Conservation (phyloP, 1,140 invertebrate species). For the Heliconius hewitsoni region DNA sequence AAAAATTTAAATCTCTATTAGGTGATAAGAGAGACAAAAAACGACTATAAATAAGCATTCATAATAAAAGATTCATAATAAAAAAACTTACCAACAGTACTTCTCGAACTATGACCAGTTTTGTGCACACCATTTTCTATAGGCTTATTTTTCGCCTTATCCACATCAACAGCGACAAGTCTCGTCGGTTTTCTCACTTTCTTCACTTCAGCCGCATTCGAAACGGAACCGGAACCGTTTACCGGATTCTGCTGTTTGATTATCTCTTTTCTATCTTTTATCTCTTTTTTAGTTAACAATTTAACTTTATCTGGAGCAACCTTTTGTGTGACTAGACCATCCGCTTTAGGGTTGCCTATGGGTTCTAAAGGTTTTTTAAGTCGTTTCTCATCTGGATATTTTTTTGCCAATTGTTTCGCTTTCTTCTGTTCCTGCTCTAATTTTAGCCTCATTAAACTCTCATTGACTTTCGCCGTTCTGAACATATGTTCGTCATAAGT, state of each 20-base stretch:
- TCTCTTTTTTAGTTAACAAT: conserved; percentile 73
- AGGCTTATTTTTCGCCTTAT: conserved; percentile 57
- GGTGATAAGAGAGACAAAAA: too few species aligned
- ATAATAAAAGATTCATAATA: background rate
- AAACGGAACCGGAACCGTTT: conserved; percentile 55
- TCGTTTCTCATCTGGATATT: conserved; percentile 58
- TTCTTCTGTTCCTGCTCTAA: conserved; percentile 71
- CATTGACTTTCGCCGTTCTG: conserved; percentile 81
- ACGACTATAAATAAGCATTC: too few species aligned
- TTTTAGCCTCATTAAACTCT: conserved; percentile 79
- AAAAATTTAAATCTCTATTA: too few species aligned
- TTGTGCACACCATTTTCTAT: conserved; percentile 65
- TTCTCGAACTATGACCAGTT: conserved; percentile 55
- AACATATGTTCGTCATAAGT: conserved; percentile 74
- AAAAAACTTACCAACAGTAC: conserved; percentile 31
- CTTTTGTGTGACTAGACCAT: conserved; percentile 64
- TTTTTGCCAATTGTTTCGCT: conserved; percentile 60
- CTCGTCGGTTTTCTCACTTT: conserved; percentile 65
- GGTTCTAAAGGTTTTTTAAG: conserved; percentile 57
- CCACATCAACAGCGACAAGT: conserved; percentile 56
- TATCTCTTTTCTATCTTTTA: conserved; percentile 77
- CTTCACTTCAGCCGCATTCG: conserved; percentile 53
- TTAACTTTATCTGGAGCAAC: conserved; percentile 73
- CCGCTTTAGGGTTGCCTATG: conserved; percentile 64
- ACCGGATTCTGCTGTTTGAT: conserved; percentile 69